A percentile compares a stretch with the other conserved stretches of the same genome.
Conservation (phyloP, 2,888 invertebrate species). For the Conistra vaccinii region DNA sequence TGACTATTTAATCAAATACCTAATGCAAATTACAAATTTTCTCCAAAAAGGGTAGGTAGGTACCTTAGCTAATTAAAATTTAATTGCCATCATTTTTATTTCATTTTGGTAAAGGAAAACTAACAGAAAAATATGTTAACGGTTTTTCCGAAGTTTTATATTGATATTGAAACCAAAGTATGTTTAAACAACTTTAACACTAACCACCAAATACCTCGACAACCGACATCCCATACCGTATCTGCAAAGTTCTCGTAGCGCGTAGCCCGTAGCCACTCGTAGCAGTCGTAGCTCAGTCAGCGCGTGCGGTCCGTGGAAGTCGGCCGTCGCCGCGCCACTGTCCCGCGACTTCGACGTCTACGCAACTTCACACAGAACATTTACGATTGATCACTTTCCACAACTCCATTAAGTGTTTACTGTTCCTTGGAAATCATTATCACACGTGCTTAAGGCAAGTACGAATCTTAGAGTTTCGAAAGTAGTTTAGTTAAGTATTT, state of each 20-base stretch:
- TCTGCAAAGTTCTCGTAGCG: slow-evolving; percentile 68
- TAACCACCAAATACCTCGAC: neutral
- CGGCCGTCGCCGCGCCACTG: slow-evolving; percentile 81
- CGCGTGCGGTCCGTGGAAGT: slow-evolving; percentile 82
- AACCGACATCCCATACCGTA: slow-evolving; percentile 1
- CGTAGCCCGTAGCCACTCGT: slow-evolving; percentile 66
- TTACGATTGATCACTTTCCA: slow-evolving; percentile 65
- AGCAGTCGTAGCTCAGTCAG: slow-evolving; percentile 80
- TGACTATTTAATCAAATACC: neutral
- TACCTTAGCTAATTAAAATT: neutral
- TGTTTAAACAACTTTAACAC: neutral
- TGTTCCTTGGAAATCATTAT: slow-evolving; percentile 59
- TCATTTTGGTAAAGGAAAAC: too few species aligned
- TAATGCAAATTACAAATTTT: neutral
- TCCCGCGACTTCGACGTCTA: slow-evolving; percentile 68
- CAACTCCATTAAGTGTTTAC: slow-evolving; percentile 71
- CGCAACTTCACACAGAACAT: slow-evolving; percentile 69
- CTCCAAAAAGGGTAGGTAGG: neutral
- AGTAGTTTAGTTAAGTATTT: slow-evolving; percentile 17
- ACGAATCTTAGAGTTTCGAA: slow-evolving; percentile 55
- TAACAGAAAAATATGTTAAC: neutral
- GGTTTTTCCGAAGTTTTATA: neutral
- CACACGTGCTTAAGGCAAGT: slow-evolving; percentile 69
- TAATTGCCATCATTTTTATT: too few species aligned
- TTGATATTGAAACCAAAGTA: neutral